Percentiles rank a stretch among this genome's conserved stretches.
These are phyloP conservation scores for Montipora capitata DNA, from an alignment of 92 coral and sea anemone species.

Conservation along the genomic window DNA sequence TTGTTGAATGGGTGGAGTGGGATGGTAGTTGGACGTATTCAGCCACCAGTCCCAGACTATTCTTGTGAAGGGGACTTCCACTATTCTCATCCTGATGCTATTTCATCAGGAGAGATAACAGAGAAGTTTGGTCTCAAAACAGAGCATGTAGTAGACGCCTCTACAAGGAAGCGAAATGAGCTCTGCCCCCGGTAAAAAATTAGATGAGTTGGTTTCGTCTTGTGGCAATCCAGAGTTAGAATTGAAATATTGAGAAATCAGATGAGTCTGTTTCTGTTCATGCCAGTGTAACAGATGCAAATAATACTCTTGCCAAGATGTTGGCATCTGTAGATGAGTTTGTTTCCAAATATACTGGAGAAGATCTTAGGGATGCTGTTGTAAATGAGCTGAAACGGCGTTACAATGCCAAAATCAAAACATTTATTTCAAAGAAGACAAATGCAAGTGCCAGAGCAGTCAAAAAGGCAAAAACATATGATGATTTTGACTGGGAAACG, in stretches of 20 bases:
- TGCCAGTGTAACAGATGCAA: constrained; percentile 39
- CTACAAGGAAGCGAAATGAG: constrained; percentile 48
- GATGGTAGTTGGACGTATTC: constrained; percentile 49
- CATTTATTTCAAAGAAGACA: constrained; percentile 43
- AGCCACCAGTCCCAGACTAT: constrained; percentile 75
- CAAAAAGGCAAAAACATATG: constrained; percentile 72
- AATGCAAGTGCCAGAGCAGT: constrained; percentile 69
- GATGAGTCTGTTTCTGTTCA: constrained; percentile 13
- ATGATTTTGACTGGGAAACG: constrained; percentile 71
- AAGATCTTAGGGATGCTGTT: constrained; percentile 54
- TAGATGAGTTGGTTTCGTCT: constrained; percentile 36
- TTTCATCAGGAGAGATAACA: constrained; percentile 56
- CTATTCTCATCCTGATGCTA: constrained; percentile 35
- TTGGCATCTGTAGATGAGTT: constrained; percentile 62
- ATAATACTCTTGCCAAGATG: constrained; percentile 68
- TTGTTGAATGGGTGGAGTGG: constrained; percentile 67
- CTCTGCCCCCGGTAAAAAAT: constrained; percentile 66
- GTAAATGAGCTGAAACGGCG: constrained; percentile 48
- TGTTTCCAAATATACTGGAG: constrained; percentile 60
- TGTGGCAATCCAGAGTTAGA: constrained; percentile 66
- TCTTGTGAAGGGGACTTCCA: constrained; percentile 57
- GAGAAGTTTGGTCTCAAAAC: constrained; percentile 63
- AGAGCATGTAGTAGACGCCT: constrained; percentile 35
- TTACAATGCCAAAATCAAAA: constrained; percentile 48
- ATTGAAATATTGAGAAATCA: constrained; percentile 5